phyloP scores from a whole-genome alignment of 2,888 invertebrate genomes.

The Rugalucina vietnamica region DNA sequence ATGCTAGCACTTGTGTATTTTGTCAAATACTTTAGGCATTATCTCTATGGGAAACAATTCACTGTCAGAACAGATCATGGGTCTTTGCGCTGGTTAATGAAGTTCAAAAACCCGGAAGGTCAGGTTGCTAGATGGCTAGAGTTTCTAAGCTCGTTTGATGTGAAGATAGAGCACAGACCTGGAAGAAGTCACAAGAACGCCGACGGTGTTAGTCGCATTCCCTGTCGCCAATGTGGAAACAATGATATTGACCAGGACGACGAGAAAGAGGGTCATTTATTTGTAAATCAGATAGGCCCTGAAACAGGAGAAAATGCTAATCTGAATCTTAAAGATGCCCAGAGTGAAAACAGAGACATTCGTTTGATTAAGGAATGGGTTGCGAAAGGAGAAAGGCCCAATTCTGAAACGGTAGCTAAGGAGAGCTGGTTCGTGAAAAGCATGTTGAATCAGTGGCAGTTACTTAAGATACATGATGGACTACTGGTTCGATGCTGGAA shows the following conservation, averaged over 20 bases:
- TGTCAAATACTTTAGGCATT: slow-evolving; percentile 47
- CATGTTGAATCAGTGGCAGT: background rate
- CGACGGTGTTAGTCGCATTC: slow-evolving; percentile 43
- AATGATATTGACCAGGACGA: too few relatives aligned
- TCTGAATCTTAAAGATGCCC: background rate
- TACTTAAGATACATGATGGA: background rate
- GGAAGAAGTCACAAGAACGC: slow-evolving; percentile 50
- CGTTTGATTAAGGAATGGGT: background rate
- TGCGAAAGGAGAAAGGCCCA: background rate
- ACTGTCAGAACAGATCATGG: slow-evolving; percentile 52
- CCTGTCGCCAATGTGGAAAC: slow-evolving; percentile 17
- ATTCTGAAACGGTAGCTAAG: background rate
- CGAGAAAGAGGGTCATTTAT: background rate
- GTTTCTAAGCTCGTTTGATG: slow-evolving; percentile 33
- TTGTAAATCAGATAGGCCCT: background rate
- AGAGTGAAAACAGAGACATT: background rate
- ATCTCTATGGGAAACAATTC: slow-evolving; percentile 47
- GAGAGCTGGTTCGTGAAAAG: background rate
- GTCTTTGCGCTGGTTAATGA: slow-evolving; percentile 47
- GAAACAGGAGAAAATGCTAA: background rate
- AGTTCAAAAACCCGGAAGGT: slow-evolving; percentile 24
- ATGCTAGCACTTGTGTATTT: slow-evolving; percentile 7
- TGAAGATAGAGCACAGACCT: slow-evolving; percentile 39
- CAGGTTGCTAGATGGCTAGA: slow-evolving; percentile 46
- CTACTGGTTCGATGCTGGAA: background rate